These are phyloP conservation scores for Platycercus adscitus DNA, from an alignment of 2,113 vertebrate genomes.

Conservation along the genomic window DNA sequence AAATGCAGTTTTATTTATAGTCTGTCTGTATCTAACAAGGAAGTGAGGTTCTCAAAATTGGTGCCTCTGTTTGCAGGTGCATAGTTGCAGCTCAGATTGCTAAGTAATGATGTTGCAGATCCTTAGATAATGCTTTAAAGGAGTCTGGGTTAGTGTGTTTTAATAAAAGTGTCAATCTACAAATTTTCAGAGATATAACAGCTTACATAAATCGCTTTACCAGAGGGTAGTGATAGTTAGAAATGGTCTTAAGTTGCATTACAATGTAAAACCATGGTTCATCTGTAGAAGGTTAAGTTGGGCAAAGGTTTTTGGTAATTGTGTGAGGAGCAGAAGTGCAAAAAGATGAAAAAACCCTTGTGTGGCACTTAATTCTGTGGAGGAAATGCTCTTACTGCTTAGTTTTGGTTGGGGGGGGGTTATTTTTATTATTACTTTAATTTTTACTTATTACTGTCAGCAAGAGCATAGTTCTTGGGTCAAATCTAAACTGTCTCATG, in stretches of 20 bases:
- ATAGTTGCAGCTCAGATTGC: not conserved
- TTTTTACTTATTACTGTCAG: not conserved
- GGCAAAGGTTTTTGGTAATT: not conserved
- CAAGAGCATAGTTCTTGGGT: not conserved
- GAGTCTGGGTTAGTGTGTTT: not conserved
- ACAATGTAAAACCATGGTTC: not conserved
- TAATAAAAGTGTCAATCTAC: not conserved
- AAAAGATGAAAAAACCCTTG: not conserved
- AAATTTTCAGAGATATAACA: not conserved
- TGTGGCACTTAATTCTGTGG: not conserved
- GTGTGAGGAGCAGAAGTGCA: not conserved
- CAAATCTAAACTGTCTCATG: not conserved
- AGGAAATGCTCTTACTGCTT: not conserved
- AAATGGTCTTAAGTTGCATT: not conserved
- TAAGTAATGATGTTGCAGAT: not conserved
- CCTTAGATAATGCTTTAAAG: not conserved
- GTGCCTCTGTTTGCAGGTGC: not conserved
- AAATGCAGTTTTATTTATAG: conserved; percentile 3
- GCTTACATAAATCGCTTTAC: not conserved
- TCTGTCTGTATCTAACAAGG: not conserved
- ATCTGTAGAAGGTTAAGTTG: not conserved
- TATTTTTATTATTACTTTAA: not conserved
- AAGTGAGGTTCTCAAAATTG: not conserved
- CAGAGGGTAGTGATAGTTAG: not conserved
- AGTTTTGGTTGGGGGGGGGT: not conserved